These are phyloP conservation scores for Lampris megalopsis DNA, from an alignment of 2,113 vertebrate species.

Conservation along the genomic window DNA sequence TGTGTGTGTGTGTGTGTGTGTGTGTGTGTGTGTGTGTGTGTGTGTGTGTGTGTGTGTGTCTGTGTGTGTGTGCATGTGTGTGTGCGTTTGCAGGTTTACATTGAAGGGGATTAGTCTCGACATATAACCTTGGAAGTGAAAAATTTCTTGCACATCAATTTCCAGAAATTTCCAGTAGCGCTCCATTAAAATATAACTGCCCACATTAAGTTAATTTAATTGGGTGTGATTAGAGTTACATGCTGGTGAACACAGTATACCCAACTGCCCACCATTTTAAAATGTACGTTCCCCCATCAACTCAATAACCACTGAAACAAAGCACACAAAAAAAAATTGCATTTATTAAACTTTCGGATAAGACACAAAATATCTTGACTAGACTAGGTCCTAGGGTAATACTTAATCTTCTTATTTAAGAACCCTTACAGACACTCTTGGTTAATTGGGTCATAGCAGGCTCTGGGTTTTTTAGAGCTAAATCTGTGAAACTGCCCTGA, in stretches of 20 bases:
- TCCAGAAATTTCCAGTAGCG: too few species aligned
- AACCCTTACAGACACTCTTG: too few species aligned
- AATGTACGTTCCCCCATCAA: background rate
- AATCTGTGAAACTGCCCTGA: background rate
- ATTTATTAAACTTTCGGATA: background rate
- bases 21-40: constrained; percentile 12
- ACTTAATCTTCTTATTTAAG: too few species aligned
- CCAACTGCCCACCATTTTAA: background rate
- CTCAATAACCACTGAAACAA: background rate
- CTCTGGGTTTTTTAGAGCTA: background rate
- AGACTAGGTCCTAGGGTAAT: background rate
- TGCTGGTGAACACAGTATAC: background rate
- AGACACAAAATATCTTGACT: background rate
- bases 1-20: background rate
- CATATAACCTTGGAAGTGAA: constrained; percentile 23
- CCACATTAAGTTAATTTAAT: constrained; percentile 31
- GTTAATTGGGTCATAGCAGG: too few species aligned
- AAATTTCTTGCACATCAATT: constrained; percentile 8
- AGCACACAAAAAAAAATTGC: background rate
- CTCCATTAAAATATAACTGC: constrained; percentile 49
- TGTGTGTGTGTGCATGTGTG: background rate
- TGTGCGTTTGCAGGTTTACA: background rate
- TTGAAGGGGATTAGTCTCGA: background rate
- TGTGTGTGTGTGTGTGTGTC: constrained; percentile 17
- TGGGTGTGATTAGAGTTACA: constrained; percentile 31